phyloP scores from a whole-genome alignment of 2,888 invertebrate species.

The Odiellus spinosus region DNA sequence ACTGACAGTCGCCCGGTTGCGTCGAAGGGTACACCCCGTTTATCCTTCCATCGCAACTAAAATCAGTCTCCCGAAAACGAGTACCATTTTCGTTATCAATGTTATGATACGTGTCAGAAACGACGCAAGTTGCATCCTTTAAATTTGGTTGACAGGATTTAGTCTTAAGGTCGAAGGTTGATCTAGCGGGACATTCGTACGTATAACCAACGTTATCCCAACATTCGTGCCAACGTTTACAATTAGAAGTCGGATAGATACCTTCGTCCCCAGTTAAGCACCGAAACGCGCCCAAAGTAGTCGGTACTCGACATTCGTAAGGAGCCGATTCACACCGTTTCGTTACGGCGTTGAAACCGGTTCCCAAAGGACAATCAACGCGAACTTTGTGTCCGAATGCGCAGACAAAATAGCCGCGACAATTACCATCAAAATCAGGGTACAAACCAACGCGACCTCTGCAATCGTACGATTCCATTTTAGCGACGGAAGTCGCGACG shows the following conservation, averaged over 20 bases:
- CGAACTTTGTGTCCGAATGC: conserved; percentile 10
- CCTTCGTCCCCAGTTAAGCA: conserved; percentile 14
- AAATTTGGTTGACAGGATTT: not conserved
- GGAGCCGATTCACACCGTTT: conserved; percentile 4
- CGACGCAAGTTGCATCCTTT: too few relatives aligned
- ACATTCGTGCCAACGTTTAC: conserved; percentile 15
- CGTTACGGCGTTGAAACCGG: conserved; percentile 6
- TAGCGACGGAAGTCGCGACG: conserved; percentile 1
- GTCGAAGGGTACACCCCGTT: conserved; percentile 6
- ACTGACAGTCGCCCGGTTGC: conserved; percentile 8
- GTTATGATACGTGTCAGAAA: not conserved
- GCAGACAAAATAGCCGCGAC: conserved; percentile 8
- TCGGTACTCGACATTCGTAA: conserved; percentile 8
- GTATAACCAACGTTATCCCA: conserved; percentile 11
- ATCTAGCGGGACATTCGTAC: conserved; percentile 10
- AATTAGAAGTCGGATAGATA: conserved; percentile 6
- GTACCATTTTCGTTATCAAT: not conserved
- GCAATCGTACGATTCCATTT: conserved; percentile 10
- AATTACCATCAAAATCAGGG: conserved; percentile 12
- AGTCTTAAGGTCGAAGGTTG: not conserved
- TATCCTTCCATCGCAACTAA: not conserved
- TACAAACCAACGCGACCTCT: conserved; percentile 12
- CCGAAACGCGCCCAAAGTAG: conserved; percentile 9
- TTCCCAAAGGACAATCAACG: conserved; percentile 6
- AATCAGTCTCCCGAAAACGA: not conserved